phyloP scores from a whole-genome alignment of 2,113 vertebrate genomes.

The Dendrocopos noguchii region DNA sequence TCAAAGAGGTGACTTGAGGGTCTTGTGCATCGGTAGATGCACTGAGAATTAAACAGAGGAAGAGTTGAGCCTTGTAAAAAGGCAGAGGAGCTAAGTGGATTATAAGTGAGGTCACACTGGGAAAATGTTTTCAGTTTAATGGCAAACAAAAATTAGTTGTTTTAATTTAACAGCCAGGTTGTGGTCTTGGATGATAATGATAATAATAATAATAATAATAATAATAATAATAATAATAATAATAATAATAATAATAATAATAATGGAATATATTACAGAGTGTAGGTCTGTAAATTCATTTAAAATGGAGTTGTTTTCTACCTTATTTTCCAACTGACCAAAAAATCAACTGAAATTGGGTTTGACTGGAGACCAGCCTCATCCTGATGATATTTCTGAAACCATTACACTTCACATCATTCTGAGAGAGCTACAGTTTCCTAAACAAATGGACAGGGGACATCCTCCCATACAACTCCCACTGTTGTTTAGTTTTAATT shows the following conservation, averaged over 20 bases:
- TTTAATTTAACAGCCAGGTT: not conserved
- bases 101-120: not conserved
- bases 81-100: not conserved
- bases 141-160: not conserved
- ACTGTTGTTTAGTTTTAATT: not conserved
- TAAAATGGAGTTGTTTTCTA: not conserved
- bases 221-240: no score
- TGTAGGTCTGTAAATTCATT: accelerated
- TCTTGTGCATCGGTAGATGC: not conserved
- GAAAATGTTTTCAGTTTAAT: not conserved
- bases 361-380: not conserved
- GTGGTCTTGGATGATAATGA: not conserved
- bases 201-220: no score
- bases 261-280: not conserved
- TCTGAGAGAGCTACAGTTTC: not conserved
- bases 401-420: not conserved
- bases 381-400: not conserved
- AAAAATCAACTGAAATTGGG: not conserved
- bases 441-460: not conserved
- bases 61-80: not conserved
- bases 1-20: not conserved
- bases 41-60: not conserved
- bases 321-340: not conserved
- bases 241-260: no score
- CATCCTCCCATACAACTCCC: not conserved